Evolutionary conservation across 2,113 vertebrate genomes (phyloP), one percentile per base, ranked within the genome.

Genomic region (Lutjanus erythropterus): DNA sequence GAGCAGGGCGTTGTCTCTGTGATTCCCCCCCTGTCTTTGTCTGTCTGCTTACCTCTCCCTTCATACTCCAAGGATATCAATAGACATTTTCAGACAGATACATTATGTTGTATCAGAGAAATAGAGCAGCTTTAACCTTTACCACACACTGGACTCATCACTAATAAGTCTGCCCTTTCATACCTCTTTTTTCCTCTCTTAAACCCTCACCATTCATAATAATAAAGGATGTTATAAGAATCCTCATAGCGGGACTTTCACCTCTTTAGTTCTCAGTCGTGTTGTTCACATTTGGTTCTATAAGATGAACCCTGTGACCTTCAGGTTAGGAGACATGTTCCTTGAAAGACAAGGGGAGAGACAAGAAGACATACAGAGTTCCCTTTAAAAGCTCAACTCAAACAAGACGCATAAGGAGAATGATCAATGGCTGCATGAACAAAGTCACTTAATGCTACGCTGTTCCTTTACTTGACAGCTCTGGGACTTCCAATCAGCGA

Each of bases 111-210:
- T 64, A 67, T 76, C 16, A 58, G 60, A 78, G 41, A 65, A 60
- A 60, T 35, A 56, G 67, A 50, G 58, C 77, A 74, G 82, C 71
- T 71, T 61, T 91, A 91, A 93, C 88, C 89, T 91, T 93, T 89
- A 78, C 78, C 80, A 44, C 86, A 81, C 50, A 53, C 42, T 2
- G 19, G 23, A 78, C 23, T 75, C 42, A 31, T 72, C 62, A 44
- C 37, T 76, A 79, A 83, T 71, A 62, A 61, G 66, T 25, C 14
- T 71, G 82, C 53, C 71, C 76, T 71, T 79, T 50, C 35, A 25
- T 71, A 18, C 47, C 21, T 73, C 52, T 29, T n/a, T 62, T 39
- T 41, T 18, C 52, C 58, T 21, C n/a, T 33, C 27, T 39, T 55
- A 37, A 65, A 71, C 35, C 16, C 25, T 31, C 15, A 42, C 23